A percentile compares a stretch with the other conserved stretches of the same genome.
Conservation (phyloP, 2,113 vertebrate species). For the Cariama cristata region DNA sequence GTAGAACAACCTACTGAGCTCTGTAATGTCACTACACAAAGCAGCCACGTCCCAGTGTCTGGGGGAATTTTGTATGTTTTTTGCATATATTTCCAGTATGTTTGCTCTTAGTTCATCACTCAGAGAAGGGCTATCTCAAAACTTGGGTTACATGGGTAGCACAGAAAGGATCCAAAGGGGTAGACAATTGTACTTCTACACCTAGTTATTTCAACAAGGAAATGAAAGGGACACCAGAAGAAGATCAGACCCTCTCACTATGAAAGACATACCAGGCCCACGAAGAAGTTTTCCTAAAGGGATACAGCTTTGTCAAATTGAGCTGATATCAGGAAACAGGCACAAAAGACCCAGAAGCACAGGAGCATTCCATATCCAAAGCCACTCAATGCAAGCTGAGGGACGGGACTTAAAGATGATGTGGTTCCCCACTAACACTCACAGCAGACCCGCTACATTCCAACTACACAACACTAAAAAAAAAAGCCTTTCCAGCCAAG, state of each 20-base stretch:
- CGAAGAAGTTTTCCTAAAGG: neutral
- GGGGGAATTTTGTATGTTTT: neutral
- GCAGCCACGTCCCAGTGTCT: rapidly evolving
- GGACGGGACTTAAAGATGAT: rapidly evolving
- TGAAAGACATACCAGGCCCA: neutral
- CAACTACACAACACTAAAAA: neutral
- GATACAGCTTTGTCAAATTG: neutral
- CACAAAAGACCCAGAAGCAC: neutral
- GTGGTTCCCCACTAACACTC: neutral
- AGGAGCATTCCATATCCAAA: neutral
- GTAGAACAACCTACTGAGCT: neutral
- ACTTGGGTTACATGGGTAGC: neutral
- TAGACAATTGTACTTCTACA: neutral
- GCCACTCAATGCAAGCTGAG: neutral
- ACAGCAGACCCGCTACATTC: neutral
- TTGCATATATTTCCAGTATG: neutral
- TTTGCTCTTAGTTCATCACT: neutral
- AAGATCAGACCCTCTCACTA: neutral
- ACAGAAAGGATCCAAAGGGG: neutral
- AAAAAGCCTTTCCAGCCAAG: neutral
- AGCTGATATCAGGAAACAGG: neutral
- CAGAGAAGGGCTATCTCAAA: neutral
- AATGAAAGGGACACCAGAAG: neutral
- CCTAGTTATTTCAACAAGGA: neutral
- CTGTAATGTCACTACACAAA: neutral